A percentile compares a stretch with the other conserved stretches of the same genome.
Conservation (phyloP, 2,113 vertebrate species). For the Phalacrocorax brasilianus region DNA sequence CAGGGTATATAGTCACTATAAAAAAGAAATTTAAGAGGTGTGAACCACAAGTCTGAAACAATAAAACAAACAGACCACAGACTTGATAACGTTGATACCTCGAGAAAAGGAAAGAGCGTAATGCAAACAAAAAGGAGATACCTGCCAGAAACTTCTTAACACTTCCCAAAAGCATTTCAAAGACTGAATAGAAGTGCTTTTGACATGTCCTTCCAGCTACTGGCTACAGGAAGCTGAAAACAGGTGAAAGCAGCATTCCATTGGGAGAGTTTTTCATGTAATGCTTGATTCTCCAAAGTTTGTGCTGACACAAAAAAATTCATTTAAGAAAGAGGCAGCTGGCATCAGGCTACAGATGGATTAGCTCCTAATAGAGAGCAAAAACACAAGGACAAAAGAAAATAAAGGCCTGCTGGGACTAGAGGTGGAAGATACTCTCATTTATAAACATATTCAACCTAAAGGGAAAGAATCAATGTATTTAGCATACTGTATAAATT, state of each 20-base stretch:
- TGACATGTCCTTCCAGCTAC: neutral
- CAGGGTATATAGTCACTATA: neutral
- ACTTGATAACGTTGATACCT: neutral
- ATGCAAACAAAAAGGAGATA: neutral
- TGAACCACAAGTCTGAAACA: neutral
- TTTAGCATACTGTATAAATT: neutral
- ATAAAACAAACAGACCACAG: neutral
- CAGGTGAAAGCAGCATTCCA: neutral
- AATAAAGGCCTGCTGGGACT: neutral
- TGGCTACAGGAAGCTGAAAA: neutral
- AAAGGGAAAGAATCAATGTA: neutral
- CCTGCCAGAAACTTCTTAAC: neutral
- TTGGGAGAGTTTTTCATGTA: neutral
- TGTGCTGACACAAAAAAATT: neutral
- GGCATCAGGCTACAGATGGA: neutral
- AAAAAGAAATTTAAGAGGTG: neutral
- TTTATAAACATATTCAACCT: neutral
- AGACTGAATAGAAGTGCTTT: neutral
- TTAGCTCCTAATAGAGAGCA: neutral
- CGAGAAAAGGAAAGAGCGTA: neutral
- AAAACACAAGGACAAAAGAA: neutral
- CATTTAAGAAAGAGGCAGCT: neutral
- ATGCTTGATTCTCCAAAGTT: neutral
- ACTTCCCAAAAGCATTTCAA: neutral
- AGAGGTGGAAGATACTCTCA: neutral